A percentile compares a stretch with the other conserved stretches of the same genome.
Evolutionary conservation across 2,797 vertebrate species (phyloP).

Genomic region (Orestias chungarensis): DNA sequence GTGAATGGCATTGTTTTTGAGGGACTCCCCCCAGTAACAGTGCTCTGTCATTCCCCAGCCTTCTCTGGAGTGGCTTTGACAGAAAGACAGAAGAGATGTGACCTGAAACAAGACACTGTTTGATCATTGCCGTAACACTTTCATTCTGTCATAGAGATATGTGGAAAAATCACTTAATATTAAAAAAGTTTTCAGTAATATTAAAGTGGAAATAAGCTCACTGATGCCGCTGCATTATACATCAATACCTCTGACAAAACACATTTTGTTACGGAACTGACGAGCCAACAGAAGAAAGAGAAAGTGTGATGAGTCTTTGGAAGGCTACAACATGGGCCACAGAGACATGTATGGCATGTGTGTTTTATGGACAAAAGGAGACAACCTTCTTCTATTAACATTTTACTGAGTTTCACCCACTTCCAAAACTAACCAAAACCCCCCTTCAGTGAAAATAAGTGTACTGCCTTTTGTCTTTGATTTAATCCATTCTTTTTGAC

Average conservation of each 20-base stretch:
- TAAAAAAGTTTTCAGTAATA: conserved; percentile 76
- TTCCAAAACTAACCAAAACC: conserved; percentile 11
- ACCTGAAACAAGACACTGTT: conserved; percentile 80
- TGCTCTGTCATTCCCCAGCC: conserved; percentile 61
- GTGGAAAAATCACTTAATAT: conserved; percentile 76
- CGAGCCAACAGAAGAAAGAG: conserved; percentile 69
- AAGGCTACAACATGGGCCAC: conserved; percentile 49
- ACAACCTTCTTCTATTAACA: conserved; percentile 27
- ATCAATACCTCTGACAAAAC: conserved; percentile 79
- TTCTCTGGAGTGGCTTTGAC: conserved; percentile 73
- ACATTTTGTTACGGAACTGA: conserved; percentile 81
- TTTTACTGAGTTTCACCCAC: conserved; percentile 35
- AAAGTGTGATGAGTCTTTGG: conserved; percentile 64
- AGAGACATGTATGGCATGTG: conserved; percentile 31
- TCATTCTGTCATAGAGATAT: conserved; percentile 81
- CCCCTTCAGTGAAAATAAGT: conserved; percentile 4
- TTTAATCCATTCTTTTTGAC: not conserved
- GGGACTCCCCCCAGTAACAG: conserved; percentile 70
- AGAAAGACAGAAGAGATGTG: conserved; percentile 75
- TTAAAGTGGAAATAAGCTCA: conserved; percentile 74
- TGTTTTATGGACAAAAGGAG: conserved; percentile 13
- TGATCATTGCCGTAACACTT: conserved; percentile 79
- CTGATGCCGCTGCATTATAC: conserved; percentile 77
- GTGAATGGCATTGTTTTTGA: conserved; percentile 71
- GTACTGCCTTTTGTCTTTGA: not conserved